These are phyloP conservation scores for Zaprionus ghesquierei DNA, from an alignment of 1,140 invertebrate species.

Conservation along the genomic window DNA sequence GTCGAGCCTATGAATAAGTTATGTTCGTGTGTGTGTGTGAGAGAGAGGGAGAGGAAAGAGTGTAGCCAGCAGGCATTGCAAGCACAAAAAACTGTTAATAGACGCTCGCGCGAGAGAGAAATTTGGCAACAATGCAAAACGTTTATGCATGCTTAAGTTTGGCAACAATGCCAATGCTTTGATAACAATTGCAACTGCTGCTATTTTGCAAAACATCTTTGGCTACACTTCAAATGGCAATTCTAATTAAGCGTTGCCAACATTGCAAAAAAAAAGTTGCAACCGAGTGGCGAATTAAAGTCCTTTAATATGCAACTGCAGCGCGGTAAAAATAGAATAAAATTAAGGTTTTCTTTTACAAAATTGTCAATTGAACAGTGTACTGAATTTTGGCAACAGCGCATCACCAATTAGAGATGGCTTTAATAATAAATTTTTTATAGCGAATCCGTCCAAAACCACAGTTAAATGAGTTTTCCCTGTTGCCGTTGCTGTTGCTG, in stretches of 20 bases:
- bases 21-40: background rate
- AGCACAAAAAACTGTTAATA: background rate
- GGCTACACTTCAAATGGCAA: background rate
- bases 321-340: background rate
- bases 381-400: constrained; percentile 19
- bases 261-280: background rate
- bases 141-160: background rate
- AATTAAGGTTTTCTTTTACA: background rate
- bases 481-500: background rate
- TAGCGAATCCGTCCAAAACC: background rate
- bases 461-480: background rate
- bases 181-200: background rate
- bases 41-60: too few species aligned
- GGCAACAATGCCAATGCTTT: background rate
- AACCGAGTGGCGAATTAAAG: background rate
- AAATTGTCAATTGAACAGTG: too few species aligned
- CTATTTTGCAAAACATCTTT: background rate
- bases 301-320: background rate
- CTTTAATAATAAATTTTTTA: background rate
- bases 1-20: background rate
- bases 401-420: background rate
- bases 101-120: background rate
- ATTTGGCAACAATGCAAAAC: constrained; percentile 17
- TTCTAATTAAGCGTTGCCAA: constrained; percentile 13
- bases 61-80: background rate